phyloP scores from a whole-genome alignment of 2,888 invertebrate genomes.

The Drosophila mercatorum region DNA sequence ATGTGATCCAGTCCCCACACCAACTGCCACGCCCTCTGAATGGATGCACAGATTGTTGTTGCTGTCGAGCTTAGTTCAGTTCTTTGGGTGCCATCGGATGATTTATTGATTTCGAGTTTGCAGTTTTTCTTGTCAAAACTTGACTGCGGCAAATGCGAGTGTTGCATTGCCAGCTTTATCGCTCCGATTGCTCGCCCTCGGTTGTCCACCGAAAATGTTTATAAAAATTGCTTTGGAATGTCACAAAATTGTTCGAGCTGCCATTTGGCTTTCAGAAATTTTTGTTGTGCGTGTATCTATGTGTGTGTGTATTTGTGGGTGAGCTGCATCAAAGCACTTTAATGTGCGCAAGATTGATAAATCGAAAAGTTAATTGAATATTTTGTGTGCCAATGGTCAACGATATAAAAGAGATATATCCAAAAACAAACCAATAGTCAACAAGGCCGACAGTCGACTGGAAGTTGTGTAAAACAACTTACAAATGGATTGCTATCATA shows the following conservation, averaged over 20 bases:
- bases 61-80: slow-evolving; percentile 54
- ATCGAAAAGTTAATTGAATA: slow-evolving; percentile 52
- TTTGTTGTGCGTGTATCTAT: slow-evolving; percentile 9
- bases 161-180: slow-evolving; percentile 33
- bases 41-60: slow-evolving; percentile 49
- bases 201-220: slow-evolving; percentile 38
- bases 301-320: slow-evolving; percentile 32
- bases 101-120: slow-evolving; percentile 72
- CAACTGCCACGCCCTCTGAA: not conserved
- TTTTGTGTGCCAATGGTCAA: slow-evolving; percentile 18
- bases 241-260: slow-evolving; percentile 45
- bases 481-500: slow-evolving; percentile 16
- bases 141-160: slow-evolving; percentile 48
- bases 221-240: slow-evolving; percentile 53
- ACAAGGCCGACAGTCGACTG: not conserved
- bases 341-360: slow-evolving; percentile 37
- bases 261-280: slow-evolving; percentile 32
- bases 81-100: slow-evolving; percentile 48
- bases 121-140: slow-evolving; percentile 69
- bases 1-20: slow-evolving; percentile 32
- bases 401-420: slow-evolving; percentile 9
- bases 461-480: not conserved
- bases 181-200: slow-evolving; percentile 7
- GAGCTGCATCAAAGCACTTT: slow-evolving; percentile 28
- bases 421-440: slow-evolving; percentile 1